Percentiles rank a stretch among this genome's conserved stretches.
phyloP scores from a whole-genome alignment of 2,888 invertebrate genomes.

The Caenorhabditis sp. region DNA sequence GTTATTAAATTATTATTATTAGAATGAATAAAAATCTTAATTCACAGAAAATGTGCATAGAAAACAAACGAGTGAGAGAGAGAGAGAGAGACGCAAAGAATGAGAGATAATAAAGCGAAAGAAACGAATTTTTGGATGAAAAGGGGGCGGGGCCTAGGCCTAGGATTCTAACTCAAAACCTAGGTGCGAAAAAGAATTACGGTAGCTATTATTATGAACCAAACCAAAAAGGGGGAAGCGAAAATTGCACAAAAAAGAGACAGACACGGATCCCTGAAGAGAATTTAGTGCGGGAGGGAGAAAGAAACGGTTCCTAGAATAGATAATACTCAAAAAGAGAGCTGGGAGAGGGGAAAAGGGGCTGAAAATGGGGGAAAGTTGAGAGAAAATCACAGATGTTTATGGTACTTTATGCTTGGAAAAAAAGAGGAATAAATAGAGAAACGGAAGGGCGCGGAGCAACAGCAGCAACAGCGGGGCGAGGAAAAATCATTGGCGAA shows the following conservation, averaged over 20 bases:
- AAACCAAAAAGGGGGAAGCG: not conserved
- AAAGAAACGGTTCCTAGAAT: conserved; percentile 41
- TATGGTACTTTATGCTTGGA: conserved; percentile 37
- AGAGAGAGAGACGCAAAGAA: conserved; percentile 9
- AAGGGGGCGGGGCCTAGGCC: conserved; percentile 15
- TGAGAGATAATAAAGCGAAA: conserved; percentile 47
- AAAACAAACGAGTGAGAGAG: conserved; percentile 3
- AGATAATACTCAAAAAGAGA: conserved; percentile 30
- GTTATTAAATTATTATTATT: conserved; percentile 4
- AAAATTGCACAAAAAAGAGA: conserved; percentile 33
- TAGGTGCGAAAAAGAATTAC: not conserved
- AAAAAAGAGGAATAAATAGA: not conserved
- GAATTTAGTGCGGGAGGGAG: not conserved
- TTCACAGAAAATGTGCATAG: conserved; percentile 26
- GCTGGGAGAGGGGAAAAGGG: not conserved
- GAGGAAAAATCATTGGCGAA: conserved; percentile 12
- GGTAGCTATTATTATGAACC: conserved; percentile 10
- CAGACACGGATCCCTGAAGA: conserved; percentile 27
- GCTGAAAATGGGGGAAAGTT: conserved; percentile 1
- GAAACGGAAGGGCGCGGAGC: not conserved
- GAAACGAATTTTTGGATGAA: conserved; percentile 41
- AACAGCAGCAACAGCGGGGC: not conserved
- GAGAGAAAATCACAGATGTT: conserved; percentile 46
- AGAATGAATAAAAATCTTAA: conserved; percentile 1
- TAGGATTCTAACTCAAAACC: not conserved